Evolutionary conservation across 2,888 invertebrate genomes (phyloP).

Genomic region (Unio delphinus): DNA sequence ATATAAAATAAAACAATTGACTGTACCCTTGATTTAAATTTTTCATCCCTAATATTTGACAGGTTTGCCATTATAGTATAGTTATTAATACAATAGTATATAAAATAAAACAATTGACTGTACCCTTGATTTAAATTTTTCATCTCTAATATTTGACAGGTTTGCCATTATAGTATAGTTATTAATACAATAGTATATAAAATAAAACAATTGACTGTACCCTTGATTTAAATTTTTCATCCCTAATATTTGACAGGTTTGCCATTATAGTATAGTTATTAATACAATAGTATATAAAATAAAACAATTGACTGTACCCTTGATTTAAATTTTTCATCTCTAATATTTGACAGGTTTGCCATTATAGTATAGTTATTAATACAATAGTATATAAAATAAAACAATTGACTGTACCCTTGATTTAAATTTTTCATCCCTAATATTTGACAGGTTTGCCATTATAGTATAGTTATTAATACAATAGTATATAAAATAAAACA

Average conservation of each 20-base stretch:
- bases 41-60: too few relatives aligned
- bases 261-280: background rate
- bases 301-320: slow-evolving; percentile 47
- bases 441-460: background rate
- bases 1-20: too few relatives aligned
- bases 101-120: background rate
- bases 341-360: slow-evolving; percentile 72
- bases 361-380: too few relatives aligned
- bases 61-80: background rate
- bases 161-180: slow-evolving; percentile 64
- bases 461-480: background rate
- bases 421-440: too few relatives aligned
- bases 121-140: slow-evolving; percentile 66
- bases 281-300: background rate
- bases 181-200: too few relatives aligned
- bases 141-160: slow-evolving; percentile 70
- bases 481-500: background rate
- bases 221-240: too few relatives aligned
- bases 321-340: slow-evolving; percentile 67
- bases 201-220: too few relatives aligned
- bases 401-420: too few relatives aligned
- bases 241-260: too few relatives aligned
- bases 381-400: too few relatives aligned
- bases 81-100: background rate
- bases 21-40: too few relatives aligned